Evolutionary conservation across 2,888 invertebrate genomes (phyloP), one percentile per base, ranked within the genome.

Genomic region (Frankliniella intonsa): DNA sequence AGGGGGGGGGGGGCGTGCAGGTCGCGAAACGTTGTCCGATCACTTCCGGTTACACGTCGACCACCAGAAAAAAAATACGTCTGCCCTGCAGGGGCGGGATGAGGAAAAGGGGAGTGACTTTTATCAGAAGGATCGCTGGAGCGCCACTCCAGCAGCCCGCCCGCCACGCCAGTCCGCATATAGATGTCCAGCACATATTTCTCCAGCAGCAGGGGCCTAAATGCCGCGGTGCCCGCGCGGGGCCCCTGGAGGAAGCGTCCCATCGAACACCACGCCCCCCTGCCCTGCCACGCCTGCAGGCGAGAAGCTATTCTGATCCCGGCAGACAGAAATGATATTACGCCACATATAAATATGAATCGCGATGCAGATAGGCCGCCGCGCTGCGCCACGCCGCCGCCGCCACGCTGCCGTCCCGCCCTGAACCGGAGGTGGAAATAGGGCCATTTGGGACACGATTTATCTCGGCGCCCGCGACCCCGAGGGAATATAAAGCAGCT

Each of bases 401-500:
- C 62, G 3, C 62, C 17, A 0, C 62, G 62, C 11, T 14, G 62
- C 62, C 62, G 14, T 62, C 62, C 62, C 14, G 55, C 55, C 14
- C 55, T 55, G 55, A 14, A 14, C 19, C 19, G 55, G 69, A 76
- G 69, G 69, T 76, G 69, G 69, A 76, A 76, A 76, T 76, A 76
- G 69, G 69, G 69, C 69, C 69, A 76, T 76, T 76, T 76, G 69
- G 22, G 69, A 76, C 69, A 76, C 69, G 69, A 76, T 76, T 76
- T 76, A 76, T 76, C 69, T 76, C 69, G 25, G 25, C 25, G 69
- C 22, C 55, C 9, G 69, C 69, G 69, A 69, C 69, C 69, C 25
- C 69, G 69, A 76, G 69, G 69, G 69, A 76, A 76, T 76, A 76
- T 76, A 76, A 76, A 76, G 69, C 69, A 76, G 69, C 69, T 76